Base-by-base conservation (phyloP, 2,113 vertebrate species). In the Ahaetulla prasina region DNA sequence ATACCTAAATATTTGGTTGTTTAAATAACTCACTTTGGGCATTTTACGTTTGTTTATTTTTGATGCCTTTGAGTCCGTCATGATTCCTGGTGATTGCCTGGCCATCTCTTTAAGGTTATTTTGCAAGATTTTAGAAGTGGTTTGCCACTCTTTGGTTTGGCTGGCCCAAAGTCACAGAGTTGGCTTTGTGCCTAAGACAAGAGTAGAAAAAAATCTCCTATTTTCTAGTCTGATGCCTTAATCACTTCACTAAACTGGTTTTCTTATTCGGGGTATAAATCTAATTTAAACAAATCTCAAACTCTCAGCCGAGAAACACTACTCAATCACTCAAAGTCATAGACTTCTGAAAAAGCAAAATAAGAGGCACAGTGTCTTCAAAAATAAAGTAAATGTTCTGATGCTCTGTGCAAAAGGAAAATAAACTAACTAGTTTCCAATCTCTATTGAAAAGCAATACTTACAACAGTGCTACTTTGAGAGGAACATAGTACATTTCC, bases 401-500 rank as follows among this genome's bases (percentile, higher is more conserved):
- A 80, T 8, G 16, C n/a, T 80, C 16, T 80, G n/a, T 20, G n/a
- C 35, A 80, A 20, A 39, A 80, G 6, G n/a, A 80, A 80, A 35
- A 80, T 39, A 35, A 74, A 74, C 14, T 14, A 74, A 74, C 16
- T 74, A 80, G 68, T 39, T 80, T 80, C 68, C 68, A 80, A 39
- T 80, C 6, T 90, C 6, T 80, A 14, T 85, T 57, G 8, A 5
- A 50, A 87, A 68, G 20, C 52, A 94, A 91, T 96, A 99, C 99
- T 99, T 97, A 99, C 99, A 99, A 98, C 60, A 99, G 96, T 91
- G 99, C 99, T 88, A 99, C 99, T 96, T 99, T 99, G 92, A 99
- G 98, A 3, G 99, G 99, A 94, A 99, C 98, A 96, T 99, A 99
- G 93, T 98, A 97, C 99, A 99, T 99, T 93, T 99, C 98, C 96